Base-by-base conservation (phyloP, 2,888 invertebrate species). In the Lasius fuliginosus region DNA sequence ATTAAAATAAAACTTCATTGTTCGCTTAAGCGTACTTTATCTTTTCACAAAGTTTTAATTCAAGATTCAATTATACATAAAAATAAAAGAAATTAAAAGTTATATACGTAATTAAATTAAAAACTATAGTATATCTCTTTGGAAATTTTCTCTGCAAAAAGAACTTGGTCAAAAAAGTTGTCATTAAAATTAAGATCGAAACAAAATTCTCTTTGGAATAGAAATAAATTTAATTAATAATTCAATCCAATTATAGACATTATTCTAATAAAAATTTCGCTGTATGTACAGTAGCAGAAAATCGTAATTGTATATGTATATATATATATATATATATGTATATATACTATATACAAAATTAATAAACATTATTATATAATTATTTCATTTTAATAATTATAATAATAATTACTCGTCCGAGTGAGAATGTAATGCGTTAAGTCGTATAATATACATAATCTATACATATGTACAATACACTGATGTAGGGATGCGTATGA, bases 401-500 rank as follows among this genome's bases (percentile, higher is more conserved):
- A 67, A 68, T 27, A 75, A 75, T 53, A 67, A 67, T 53, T 67
- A 40, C 49, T 76, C 27, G 8, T 65, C 18, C 49, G 27, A 56
- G 36, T 12, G 18, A 6, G 5, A 42, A 27, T 12, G 49, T 5
- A 11, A 15, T 77, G 30, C 9, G 30, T 30, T 40, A 81, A 58
- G 60, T 58, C 15, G 27, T 12, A 27, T 27, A 60, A 69, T 27
- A 60, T 36, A 46, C 36, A 73, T 60, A 73, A 81, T 79, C 11
- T 46, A 71, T 79, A 67, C 53, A 81, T 33, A 81, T 81, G 60
- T 81, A 60, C 27, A 71, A 60, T 77, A 60, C 36, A 73, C 71
- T 46, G 46, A 4, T 42, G 3, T 53, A 6, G 12, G 46, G 53
- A 60, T 65, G 73, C 73, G 73, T 40, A 18, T 73, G 73, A 58